Percentiles rank a stretch among this genome's conserved stretches.
Evolutionary conservation across 2,113 vertebrate species (phyloP).

Genomic region (Zapornia atra): DNA sequence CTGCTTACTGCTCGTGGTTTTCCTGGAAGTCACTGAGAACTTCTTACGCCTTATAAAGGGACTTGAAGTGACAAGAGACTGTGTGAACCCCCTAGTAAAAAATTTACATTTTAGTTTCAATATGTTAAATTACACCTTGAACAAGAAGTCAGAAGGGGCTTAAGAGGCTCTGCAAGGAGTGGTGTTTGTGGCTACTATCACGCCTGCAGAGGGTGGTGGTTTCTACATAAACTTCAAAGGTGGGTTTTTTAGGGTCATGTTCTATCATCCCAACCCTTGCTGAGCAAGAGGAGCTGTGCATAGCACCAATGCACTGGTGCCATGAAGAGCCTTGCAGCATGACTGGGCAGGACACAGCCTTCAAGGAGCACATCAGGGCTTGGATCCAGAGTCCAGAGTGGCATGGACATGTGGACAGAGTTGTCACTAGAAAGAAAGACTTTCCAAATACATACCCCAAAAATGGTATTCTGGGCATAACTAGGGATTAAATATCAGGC

Average conservation of each 20-base stretch:
- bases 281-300: not conserved
- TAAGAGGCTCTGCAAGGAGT: not conserved
- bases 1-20: not conserved
- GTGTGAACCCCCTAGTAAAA: not conserved
- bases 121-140: not conserved
- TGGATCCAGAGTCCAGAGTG: not conserved
- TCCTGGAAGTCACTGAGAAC: not conserved
- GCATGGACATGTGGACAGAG: not conserved
- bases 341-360: not conserved
- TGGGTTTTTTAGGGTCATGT: not conserved
- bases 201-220: rapidly evolving
- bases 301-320: rapidly evolving
- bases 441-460: not conserved
- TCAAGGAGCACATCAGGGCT: not conserved
- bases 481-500: not conserved
- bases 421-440: not conserved
- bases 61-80: not conserved
- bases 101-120: not conserved
- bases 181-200: not conserved
- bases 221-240: not conserved
- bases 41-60: not conserved
- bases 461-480: not conserved
- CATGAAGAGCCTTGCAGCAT: rapidly evolving
- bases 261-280: not conserved
- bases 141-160: not conserved